These are phyloP conservation scores for Coregonus ussuriensis DNA, from an alignment of 2,797 vertebrate species.

Conservation along the genomic window DNA sequence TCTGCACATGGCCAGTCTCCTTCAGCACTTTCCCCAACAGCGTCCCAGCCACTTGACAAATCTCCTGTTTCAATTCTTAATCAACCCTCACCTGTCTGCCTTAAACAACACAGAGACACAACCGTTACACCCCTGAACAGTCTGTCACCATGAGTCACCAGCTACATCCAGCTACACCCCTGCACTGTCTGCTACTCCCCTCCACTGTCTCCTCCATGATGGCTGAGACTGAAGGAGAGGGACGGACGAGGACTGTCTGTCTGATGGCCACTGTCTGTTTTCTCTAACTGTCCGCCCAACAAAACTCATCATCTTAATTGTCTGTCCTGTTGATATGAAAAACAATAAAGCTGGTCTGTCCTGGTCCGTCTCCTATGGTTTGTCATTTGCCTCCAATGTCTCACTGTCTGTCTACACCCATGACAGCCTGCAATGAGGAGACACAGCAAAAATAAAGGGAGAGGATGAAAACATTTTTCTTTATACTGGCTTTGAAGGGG, in stretches of 20 bases:
- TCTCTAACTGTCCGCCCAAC: conserved; percentile 66
- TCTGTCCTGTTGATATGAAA: conserved; percentile 68
- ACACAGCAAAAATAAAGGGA: conserved; percentile 30
- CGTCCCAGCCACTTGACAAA: neutral
- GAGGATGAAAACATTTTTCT: conserved; percentile 41
- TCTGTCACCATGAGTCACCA: neutral
- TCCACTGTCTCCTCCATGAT: conserved; percentile 40
- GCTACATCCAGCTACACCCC: neutral
- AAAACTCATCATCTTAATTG: conserved; percentile 73
- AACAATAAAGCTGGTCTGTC: conserved; percentile 62
- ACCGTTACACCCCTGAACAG: neutral
- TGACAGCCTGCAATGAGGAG: conserved; percentile 64
- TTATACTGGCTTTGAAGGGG: conserved; percentile 61
- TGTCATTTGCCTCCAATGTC: conserved; percentile 63
- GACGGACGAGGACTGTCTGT: conserved; percentile 34
- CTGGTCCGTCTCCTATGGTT: conserved; percentile 61
- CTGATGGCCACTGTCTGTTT: conserved; percentile 58
- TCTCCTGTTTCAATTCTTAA: neutral
- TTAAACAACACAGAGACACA: conserved; percentile 27
- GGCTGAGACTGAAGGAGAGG: neutral
- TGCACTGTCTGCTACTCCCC: conserved; percentile 29
- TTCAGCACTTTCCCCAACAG: conserved; percentile 11
- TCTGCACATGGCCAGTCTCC: neutral
- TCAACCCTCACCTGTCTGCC: conserved; percentile 10
- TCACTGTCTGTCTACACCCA: conserved; percentile 58